These are phyloP conservation scores for Cheilosia grossa DNA, from an alignment of 2,888 invertebrate species.

Conservation along the genomic window DNA sequence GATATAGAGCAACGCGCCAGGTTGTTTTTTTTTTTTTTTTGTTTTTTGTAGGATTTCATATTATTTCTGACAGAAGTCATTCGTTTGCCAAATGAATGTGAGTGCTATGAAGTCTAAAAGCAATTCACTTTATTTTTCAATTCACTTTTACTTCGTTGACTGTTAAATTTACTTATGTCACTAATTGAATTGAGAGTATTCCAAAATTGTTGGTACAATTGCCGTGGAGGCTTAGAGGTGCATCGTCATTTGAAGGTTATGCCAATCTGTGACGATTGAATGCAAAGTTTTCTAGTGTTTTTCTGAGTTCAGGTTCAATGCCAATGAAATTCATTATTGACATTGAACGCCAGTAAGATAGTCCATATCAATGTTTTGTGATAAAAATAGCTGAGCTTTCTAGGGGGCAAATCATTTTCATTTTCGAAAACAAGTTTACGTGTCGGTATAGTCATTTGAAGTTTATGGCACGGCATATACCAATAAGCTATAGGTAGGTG, in stretches of 20 bases:
- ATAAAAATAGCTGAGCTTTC: slow-evolving; percentile 59
- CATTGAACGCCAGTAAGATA: slow-evolving; percentile 52
- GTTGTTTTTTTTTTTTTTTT: background rate
- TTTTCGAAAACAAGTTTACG: background rate
- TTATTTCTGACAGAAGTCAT: slow-evolving; percentile 14
- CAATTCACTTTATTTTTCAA: slow-evolving; percentile 1
- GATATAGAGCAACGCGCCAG: background rate
- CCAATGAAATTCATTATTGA: slow-evolving; percentile 41
- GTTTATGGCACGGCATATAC: too few relatives aligned
- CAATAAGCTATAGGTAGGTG: background rate
- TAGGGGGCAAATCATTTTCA: slow-evolving; percentile 55
- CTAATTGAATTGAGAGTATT: slow-evolving; percentile 6
- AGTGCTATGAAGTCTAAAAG: background rate
- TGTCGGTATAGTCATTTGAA: too few relatives aligned
- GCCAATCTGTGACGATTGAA: background rate
- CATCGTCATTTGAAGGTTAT: background rate
- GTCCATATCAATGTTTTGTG: slow-evolving; percentile 19
- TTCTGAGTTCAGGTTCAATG: slow-evolving; percentile 61
- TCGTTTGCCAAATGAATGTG: background rate
- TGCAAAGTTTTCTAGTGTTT: background rate
- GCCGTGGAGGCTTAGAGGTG: background rate
- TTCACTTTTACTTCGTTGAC: background rate
- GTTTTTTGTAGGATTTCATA: background rate
- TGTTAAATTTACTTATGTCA: background rate
- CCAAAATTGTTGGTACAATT: background rate